A percentile compares a stretch with the other conserved stretches of the same genome.
phyloP scores from a whole-genome alignment of 1,140 invertebrate genomes.

The Rhopalosiphum maidis region DNA sequence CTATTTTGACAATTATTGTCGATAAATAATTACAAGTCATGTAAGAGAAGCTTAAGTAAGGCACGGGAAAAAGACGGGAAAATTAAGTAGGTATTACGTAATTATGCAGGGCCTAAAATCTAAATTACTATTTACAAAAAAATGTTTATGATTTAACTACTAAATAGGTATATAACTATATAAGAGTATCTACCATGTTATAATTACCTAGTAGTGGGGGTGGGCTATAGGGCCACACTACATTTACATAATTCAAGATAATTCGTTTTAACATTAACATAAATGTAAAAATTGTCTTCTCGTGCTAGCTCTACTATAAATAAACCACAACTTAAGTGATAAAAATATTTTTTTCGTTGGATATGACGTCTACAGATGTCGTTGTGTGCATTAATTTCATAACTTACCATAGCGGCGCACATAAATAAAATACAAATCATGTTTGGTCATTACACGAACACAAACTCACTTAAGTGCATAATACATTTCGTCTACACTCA shows the following conservation, averaged over 20 bases:
- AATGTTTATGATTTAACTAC: neutral
- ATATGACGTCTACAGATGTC: neutral
- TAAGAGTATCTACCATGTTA: neutral
- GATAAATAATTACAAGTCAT: neutral
- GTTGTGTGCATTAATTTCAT: neutral
- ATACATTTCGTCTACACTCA: no score
- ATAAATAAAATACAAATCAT: no score
- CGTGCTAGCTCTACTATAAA: neutral
- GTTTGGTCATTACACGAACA: no score
- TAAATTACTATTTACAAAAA: neutral
- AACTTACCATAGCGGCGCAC: neutral
- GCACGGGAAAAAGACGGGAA: neutral
- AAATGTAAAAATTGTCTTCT: neutral
- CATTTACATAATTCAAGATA: neutral
- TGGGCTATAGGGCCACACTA: no score
- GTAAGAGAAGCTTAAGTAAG: neutral
- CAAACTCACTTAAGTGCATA: no score
- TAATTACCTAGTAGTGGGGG: neutral
- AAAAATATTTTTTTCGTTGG: neutral
- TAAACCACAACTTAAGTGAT: neutral
- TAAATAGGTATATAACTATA: neutral
- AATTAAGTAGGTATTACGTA: neutral
- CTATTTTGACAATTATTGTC: neutral
- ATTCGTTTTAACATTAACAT: neutral
- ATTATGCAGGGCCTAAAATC: neutral